Percentiles rank a stretch among this genome's conserved stretches.
Evolutionary conservation across 2,113 vertebrate genomes (phyloP).

Genomic region (Paratilapia polleni): DNA sequence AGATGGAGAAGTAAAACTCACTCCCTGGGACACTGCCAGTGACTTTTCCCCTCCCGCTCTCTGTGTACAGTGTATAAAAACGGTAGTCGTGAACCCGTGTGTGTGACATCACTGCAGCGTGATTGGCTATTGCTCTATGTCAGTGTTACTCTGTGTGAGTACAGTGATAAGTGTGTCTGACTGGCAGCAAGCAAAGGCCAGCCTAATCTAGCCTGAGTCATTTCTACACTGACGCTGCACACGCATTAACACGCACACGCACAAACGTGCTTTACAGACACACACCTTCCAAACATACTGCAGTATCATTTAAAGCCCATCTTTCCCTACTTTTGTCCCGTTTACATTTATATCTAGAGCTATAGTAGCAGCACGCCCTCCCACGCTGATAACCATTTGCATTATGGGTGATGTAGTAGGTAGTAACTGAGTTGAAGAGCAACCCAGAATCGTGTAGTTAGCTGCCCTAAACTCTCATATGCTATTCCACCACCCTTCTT

Average conservation of each 20-base stretch:
- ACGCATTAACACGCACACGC: slow-evolving; percentile 13
- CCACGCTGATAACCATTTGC: slow-evolving; percentile 41
- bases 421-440: slow-evolving; percentile 25
- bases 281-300: background rate
- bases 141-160: slow-evolving; percentile 61
- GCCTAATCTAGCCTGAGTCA: slow-evolving; percentile 41
- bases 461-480: slow-evolving; percentile 15
- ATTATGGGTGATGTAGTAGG: slow-evolving; percentile 57
- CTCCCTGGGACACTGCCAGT: slow-evolving; percentile 63
- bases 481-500: slow-evolving; percentile 29
- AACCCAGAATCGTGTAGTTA: slow-evolving; percentile 13
- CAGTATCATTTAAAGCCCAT: slow-evolving; percentile 24
- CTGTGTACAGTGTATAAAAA: slow-evolving; percentile 70
- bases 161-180: slow-evolving; percentile 57
- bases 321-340: slow-evolving; percentile 8
- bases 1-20: slow-evolving; percentile 53
- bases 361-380: slow-evolving; percentile 20
- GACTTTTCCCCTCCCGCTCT: slow-evolving; percentile 24
- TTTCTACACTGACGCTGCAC: slow-evolving; percentile 25
- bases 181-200: slow-evolving; percentile 26
- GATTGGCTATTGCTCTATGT: slow-evolving; percentile 57
- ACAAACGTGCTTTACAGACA: slow-evolving; percentile 24
- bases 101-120: slow-evolving; percentile 55
- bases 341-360: slow-evolving; percentile 35
- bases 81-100: slow-evolving; percentile 51